These are phyloP conservation scores for Morbakka virulenta DNA, from an alignment of 30 jellyfish, hydroid and myxozoan genomes.

Conservation along the genomic window DNA sequence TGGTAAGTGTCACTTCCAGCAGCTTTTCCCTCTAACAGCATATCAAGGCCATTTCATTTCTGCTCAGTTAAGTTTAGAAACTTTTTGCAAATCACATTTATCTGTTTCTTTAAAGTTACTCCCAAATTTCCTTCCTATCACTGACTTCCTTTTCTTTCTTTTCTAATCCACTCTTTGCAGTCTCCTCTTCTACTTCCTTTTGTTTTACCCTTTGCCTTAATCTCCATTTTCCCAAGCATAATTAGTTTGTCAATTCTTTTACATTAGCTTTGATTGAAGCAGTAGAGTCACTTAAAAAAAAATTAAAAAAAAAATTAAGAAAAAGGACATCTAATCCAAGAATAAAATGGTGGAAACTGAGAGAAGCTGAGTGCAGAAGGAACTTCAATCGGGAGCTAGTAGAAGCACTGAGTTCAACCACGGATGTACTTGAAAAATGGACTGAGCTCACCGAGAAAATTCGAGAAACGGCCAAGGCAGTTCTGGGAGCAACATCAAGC, in stretches of 20 bases:
- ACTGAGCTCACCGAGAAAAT: no score
- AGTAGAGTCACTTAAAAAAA: constrained; percentile 11
- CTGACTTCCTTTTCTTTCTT: constrained; percentile 15
- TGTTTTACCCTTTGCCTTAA: background rate
- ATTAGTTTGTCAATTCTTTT: no score
- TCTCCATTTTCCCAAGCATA: no score
- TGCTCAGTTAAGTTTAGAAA: constrained; percentile 3
- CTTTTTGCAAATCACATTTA: background rate
- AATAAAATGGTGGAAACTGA: no score
- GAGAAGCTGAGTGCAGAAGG: no score
- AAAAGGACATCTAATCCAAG: no score
- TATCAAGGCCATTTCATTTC: background rate
- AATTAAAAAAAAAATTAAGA: no score
- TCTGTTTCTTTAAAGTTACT: background rate
- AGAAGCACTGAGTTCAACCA: no score
- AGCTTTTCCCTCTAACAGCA: constrained; percentile 5
- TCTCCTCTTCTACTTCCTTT: constrained; percentile 1
- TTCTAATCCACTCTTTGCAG: constrained; percentile 11
- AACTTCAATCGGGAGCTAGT: no score
- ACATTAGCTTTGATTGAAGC: background rate
- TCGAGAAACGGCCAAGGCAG: no score
- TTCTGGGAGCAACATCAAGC: no score
- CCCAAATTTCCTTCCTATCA: constrained; percentile 6
- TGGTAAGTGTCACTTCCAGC: background rate
- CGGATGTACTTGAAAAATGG: no score